These are phyloP conservation scores for Enteromius anoplus DNA, from an alignment of 2,797 vertebrate genomes.

Conservation along the genomic window DNA sequence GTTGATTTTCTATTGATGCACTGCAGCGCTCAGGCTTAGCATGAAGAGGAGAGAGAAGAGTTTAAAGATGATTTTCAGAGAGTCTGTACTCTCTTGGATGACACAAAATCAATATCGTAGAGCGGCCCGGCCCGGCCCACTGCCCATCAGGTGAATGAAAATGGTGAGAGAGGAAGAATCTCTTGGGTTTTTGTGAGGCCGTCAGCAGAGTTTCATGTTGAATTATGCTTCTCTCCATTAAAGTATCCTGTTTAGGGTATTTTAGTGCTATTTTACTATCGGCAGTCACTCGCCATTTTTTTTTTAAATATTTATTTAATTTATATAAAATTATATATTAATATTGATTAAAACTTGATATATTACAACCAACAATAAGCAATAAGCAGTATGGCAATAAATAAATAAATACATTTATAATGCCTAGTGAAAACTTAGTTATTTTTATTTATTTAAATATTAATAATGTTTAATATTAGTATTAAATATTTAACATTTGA, in stretches of 20 bases:
- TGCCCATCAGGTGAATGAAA: constrained; percentile 53
- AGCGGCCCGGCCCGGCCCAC: constrained; percentile 43
- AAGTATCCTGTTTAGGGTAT: constrained; percentile 18
- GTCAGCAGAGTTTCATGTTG: constrained; percentile 50
- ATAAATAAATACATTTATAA: not conserved
- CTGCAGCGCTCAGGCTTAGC: constrained; percentile 10
- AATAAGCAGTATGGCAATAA: not conserved
- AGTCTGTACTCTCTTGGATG: constrained; percentile 42
- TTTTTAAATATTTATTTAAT: not conserved
- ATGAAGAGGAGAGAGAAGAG: constrained; percentile 47
- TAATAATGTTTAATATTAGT: not conserved
- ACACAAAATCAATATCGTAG: constrained; percentile 57
- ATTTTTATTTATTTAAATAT: not conserved
- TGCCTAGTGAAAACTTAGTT: not conserved
- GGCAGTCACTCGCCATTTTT: not conserved
- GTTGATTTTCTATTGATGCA: constrained; percentile 47
- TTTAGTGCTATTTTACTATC: constrained; percentile 17
- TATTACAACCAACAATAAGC: not conserved
- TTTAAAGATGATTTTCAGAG: constrained; percentile 57
- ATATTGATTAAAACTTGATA: too few relatives aligned
- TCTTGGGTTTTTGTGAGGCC: constrained; percentile 17
- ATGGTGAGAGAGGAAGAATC: constrained; percentile 31
- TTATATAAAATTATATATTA: too few relatives aligned
- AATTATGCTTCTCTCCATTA: constrained; percentile 17
- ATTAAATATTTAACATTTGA: not conserved